These are phyloP conservation scores for Coenonympha glycerion DNA, from an alignment of 2,888 invertebrate species.

Conservation along the genomic window DNA sequence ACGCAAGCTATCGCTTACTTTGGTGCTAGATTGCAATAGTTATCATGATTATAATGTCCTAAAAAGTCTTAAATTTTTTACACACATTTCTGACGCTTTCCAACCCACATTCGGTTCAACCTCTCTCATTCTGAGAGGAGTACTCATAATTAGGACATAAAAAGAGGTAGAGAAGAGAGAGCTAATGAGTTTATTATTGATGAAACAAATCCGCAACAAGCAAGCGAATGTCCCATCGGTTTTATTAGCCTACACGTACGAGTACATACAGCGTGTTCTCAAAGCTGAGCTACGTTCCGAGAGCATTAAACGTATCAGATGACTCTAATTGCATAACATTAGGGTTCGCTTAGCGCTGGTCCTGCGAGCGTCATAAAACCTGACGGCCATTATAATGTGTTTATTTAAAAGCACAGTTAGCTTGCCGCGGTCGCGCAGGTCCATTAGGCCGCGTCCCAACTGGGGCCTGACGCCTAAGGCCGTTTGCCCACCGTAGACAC, in stretches of 20 bases:
- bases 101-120: too few relatives aligned
- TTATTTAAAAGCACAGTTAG: slow-evolving; percentile 69
- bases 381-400: slow-evolving; percentile 47
- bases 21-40: too few relatives aligned
- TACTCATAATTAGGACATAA: too few relatives aligned
- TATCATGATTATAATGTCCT: too few relatives aligned
- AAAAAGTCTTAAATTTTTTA: too few relatives aligned
- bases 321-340: slow-evolving; percentile 42
- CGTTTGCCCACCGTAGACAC: slow-evolving; percentile 42
- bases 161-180: too few relatives aligned
- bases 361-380: slow-evolving; percentile 18
- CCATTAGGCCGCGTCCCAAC: slow-evolving; percentile 8
- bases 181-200: too few relatives aligned
- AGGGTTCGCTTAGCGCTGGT: slow-evolving; percentile 31
- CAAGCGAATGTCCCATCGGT: not conserved
- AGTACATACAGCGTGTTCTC: not conserved
- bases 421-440: slow-evolving; percentile 5
- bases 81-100: too few relatives aligned
- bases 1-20: too few relatives aligned
- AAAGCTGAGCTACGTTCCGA: slow-evolving; percentile 18
- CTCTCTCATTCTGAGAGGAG: too few relatives aligned
- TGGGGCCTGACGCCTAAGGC: not conserved
- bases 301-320: slow-evolving; percentile 32
- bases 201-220: too few relatives aligned
- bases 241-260: not conserved